Conservation (phyloP, 2,888 invertebrate species). For the Cartodere bifasciata region DNA sequence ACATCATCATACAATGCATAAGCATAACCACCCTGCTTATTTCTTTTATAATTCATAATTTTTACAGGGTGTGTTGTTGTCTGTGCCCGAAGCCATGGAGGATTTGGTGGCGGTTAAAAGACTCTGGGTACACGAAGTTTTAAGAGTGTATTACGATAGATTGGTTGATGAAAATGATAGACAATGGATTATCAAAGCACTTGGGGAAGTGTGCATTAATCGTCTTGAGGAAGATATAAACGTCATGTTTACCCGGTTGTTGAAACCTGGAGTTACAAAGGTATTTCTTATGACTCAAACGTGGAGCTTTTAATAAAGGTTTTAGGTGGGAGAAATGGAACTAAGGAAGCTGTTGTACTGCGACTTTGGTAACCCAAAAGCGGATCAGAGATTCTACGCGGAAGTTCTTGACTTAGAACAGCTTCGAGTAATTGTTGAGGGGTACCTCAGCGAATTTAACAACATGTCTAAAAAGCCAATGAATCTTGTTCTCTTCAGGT, state of each 20-base stretch:
- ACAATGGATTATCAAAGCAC: constrained; percentile 62
- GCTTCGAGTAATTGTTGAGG: constrained; percentile 71
- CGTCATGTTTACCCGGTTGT: constrained; percentile 55
- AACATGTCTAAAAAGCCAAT: constrained; percentile 94
- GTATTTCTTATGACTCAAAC: neutral
- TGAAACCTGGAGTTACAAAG: constrained; percentile 23
- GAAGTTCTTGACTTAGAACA: constrained; percentile 77
- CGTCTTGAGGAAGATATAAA: constrained; percentile 57
- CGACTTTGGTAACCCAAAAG: constrained; percentile 90
- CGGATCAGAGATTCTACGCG: constrained; percentile 75
- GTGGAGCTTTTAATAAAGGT: constrained; percentile 12
- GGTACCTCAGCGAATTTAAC: constrained; percentile 81
- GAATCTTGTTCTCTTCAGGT: constrained; percentile 85
- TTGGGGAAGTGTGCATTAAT: constrained; percentile 46
- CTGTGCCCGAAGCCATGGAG: constrained; percentile 85
- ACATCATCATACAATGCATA: no score
- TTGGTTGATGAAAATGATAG: constrained; percentile 75
- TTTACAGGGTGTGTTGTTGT: constrained; percentile 71
- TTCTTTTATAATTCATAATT: no score
- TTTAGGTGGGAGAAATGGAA: constrained; percentile 64
- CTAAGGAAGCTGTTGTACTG: constrained; percentile 82
- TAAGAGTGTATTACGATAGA: constrained; percentile 87
- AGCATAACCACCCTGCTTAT: no score
- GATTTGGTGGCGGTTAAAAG: constrained; percentile 76
- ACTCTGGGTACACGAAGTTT: constrained; percentile 88